Percentiles rank a stretch among this genome's conserved stretches.
Evolutionary conservation across 1,140 invertebrate species (phyloP).

Genomic region (Araneus ventricosus): DNA sequence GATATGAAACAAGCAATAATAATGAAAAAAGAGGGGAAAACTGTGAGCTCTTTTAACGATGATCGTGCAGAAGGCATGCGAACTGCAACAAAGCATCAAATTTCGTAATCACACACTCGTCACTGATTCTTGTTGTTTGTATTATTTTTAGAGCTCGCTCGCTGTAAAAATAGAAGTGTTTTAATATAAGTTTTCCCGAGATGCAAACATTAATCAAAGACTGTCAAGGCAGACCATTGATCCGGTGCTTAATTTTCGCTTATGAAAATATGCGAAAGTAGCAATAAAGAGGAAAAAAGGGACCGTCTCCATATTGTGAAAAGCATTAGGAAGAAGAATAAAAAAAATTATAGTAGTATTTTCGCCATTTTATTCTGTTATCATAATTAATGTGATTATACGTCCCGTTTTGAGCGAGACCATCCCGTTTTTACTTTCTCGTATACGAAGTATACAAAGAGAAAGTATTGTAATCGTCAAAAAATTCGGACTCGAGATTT

Average conservation of each 20-base stretch:
- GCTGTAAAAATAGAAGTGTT: constrained; percentile 39
- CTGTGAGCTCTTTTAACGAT: constrained; percentile 2
- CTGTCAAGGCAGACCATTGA: constrained; percentile 27
- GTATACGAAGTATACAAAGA: no score
- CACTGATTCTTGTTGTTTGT: constrained; percentile 11
- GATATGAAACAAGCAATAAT: background rate
- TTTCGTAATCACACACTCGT: constrained; percentile 30
- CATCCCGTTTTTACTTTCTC: no score
- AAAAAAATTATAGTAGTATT: no score
- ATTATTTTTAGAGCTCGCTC: background rate
- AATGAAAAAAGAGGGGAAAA: no score
- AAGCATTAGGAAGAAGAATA: background rate
- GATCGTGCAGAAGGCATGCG: background rate
- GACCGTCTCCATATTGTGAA: background rate
- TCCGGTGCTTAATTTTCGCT: constrained; percentile 11
- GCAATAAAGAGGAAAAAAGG: background rate
- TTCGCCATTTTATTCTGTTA: no score
- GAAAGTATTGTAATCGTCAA: no score
- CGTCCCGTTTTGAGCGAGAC: no score
- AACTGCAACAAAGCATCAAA: constrained; percentile 37
- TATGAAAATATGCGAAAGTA: constrained; percentile 37
- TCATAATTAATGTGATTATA: no score
- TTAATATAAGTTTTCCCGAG: background rate
- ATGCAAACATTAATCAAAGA: constrained; percentile 41
- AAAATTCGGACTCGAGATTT: no score